phyloP scores from a whole-genome alignment of 2,888 invertebrate species.

The Cinara cedri region DNA sequence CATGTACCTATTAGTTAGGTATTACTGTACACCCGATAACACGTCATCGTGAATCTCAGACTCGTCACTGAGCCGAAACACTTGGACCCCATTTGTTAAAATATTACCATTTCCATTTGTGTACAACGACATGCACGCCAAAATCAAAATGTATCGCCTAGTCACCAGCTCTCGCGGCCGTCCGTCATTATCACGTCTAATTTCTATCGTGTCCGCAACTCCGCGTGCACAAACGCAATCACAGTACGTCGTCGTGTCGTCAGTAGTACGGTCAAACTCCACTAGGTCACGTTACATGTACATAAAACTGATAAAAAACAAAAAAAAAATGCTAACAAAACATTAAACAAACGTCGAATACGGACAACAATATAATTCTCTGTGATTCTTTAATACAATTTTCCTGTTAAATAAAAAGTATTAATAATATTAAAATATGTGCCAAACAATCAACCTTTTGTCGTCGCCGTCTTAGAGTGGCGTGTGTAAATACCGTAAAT shows the following conservation, averaged over 20 bases:
- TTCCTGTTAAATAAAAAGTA: neutral
- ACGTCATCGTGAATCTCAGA: too few species aligned
- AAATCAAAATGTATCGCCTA: too few species aligned
- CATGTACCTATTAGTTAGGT: too few species aligned
- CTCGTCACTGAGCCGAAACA: too few species aligned
- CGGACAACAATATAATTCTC: constrained; percentile 13
- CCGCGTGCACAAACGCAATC: too few species aligned
- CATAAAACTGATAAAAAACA: constrained; percentile 44
- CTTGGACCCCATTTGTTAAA: too few species aligned
- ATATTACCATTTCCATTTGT: too few species aligned
- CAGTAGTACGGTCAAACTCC: neutral
- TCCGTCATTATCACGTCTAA: too few species aligned
- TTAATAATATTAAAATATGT: neutral
- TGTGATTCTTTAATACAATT: neutral
- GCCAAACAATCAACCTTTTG: neutral
- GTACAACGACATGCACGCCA: too few species aligned
- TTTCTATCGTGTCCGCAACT: too few species aligned
- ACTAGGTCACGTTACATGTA: constrained; percentile 11
- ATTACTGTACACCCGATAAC: too few species aligned
- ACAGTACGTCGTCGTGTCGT: neutral
- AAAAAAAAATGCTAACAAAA: constrained; percentile 42
- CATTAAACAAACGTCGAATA: constrained; percentile 34
- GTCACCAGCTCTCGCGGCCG: too few species aligned
- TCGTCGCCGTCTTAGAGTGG: constrained; percentile 12
- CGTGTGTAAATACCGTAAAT: neutral